Conservation (phyloP, 2,113 vertebrate genomes). For the Neofelis nebulosa region DNA sequence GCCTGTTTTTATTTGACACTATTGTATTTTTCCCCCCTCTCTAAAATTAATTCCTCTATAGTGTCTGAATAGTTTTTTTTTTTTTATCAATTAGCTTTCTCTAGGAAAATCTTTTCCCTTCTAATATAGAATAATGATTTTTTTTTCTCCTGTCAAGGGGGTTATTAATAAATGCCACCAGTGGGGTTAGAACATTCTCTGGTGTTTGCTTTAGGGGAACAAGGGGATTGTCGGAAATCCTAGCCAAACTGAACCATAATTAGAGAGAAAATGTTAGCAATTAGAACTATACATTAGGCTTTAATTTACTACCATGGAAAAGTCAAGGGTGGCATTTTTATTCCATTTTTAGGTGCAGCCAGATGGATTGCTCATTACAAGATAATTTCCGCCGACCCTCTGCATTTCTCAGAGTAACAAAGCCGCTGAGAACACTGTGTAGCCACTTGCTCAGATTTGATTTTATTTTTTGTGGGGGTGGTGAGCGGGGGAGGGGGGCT, state of each 20-base stretch:
- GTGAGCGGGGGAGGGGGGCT: not conserved
- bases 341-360: constrained; percentile 79
- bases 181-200: constrained; percentile 87
- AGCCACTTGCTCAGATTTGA: constrained; percentile 15
- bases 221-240: constrained; percentile 89
- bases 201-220: constrained; percentile 89
- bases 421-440: not conserved
- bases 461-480: constrained; percentile 16
- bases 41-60: constrained; percentile 84
- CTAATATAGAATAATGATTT: constrained; percentile 87
- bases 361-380: constrained; percentile 78
- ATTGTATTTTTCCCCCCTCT: constrained; percentile 77
- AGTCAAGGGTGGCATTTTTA: constrained; percentile 77
- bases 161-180: constrained; percentile 89
- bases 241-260: constrained; percentile 89
- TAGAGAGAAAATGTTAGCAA: constrained; percentile 89
- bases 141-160: constrained; percentile 87
- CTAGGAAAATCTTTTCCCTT: constrained; percentile 84
- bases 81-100: constrained; percentile 86
- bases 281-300: constrained; percentile 86
- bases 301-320: constrained; percentile 78
- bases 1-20: constrained; percentile 81
- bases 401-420: constrained; percentile 57
- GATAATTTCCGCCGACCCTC: constrained; percentile 62
- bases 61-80: constrained; percentile 74